A percentile compares a stretch with the other conserved stretches of the same genome.
Conservation (phyloP, 2,888 invertebrate genomes). For the Lapara coniferarum region DNA sequence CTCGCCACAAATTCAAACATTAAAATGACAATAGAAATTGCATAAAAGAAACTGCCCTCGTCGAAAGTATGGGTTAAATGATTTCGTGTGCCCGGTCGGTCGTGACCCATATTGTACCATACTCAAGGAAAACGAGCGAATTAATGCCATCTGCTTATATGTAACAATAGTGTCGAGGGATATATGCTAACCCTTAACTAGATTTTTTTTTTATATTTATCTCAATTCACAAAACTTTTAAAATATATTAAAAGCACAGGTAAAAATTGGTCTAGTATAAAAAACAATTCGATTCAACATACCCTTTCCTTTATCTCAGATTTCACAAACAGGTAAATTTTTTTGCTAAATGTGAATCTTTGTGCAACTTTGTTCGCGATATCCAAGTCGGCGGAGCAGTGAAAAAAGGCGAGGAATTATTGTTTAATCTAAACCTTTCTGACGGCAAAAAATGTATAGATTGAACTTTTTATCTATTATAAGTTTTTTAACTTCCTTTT, state of each 20-base stretch:
- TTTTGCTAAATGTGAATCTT: constrained; percentile 71
- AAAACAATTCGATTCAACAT: constrained; percentile 67
- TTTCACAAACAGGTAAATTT: constrained; percentile 82
- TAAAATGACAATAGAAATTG: constrained; percentile 18
- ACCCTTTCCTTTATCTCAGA: constrained; percentile 81
- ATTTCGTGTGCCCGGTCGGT: constrained; percentile 42
- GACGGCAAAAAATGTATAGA: constrained; percentile 67
- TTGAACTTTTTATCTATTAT: constrained; percentile 60
- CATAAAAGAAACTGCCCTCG: constrained; percentile 30
- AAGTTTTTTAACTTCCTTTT: constrained; percentile 77
- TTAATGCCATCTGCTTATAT: constrained; percentile 64
- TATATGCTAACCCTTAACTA: constrained; percentile 72
- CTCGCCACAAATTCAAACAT: constrained; percentile 28
- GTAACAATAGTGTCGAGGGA: constrained; percentile 61
- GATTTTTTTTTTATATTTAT: constrained; percentile 75
- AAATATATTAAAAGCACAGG: constrained; percentile 68
- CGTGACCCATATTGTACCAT: constrained; percentile 70
- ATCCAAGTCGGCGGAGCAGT: constrained; percentile 73
- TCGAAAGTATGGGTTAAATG: constrained; percentile 43
- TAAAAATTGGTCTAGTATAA: constrained; percentile 57
- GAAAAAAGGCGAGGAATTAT: constrained; percentile 68
- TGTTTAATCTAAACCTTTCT: constrained; percentile 74
- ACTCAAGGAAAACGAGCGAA: constrained; percentile 71
- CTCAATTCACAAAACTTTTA: constrained; percentile 67
- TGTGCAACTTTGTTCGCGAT: constrained; percentile 72